phyloP scores from a whole-genome alignment of 2,888 invertebrate species.

The Athrips mouffetella region DNA sequence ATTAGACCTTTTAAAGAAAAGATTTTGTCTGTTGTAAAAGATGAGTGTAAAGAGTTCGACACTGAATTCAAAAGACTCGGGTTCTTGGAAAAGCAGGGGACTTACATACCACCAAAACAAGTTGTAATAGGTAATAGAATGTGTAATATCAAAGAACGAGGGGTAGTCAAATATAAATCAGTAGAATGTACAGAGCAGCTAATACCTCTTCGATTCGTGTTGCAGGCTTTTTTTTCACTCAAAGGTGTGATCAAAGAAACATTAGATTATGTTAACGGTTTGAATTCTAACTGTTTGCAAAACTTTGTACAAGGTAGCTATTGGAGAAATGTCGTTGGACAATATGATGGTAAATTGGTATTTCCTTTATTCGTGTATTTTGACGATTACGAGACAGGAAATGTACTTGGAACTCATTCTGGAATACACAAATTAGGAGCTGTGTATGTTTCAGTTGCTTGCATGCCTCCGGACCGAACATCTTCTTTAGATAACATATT shows the following conservation, averaged over 20 bases:
- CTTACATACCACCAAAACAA: background rate
- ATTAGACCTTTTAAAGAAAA: background rate
- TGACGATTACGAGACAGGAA: constrained; percentile 24
- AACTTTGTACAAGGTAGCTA: background rate
- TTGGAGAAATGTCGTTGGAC: constrained; percentile 7
- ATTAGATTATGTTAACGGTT: constrained; percentile 3
- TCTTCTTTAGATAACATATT: constrained; percentile 23
- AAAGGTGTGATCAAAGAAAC: constrained; percentile 4
- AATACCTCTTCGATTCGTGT: background rate
- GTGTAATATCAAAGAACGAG: constrained; percentile 1
- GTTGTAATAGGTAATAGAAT: constrained; percentile 4
- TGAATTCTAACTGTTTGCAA: background rate
- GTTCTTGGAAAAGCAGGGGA: background rate
- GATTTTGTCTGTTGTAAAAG: constrained; percentile 1
- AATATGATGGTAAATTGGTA: constrained; percentile 9
- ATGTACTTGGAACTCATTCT: constrained; percentile 20
- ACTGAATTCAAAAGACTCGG: background rate
- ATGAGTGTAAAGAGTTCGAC: background rate
- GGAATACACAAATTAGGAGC: constrained; percentile 25
- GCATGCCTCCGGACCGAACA: constrained; percentile 18
- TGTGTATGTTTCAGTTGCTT: constrained; percentile 23
- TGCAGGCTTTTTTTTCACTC: background rate
- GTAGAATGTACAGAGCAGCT: background rate
- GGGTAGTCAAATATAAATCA: background rate
- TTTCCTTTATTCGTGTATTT: constrained; percentile 21